Conservation (phyloP, 2,888 invertebrate species). For the Cephalotes varians region DNA sequence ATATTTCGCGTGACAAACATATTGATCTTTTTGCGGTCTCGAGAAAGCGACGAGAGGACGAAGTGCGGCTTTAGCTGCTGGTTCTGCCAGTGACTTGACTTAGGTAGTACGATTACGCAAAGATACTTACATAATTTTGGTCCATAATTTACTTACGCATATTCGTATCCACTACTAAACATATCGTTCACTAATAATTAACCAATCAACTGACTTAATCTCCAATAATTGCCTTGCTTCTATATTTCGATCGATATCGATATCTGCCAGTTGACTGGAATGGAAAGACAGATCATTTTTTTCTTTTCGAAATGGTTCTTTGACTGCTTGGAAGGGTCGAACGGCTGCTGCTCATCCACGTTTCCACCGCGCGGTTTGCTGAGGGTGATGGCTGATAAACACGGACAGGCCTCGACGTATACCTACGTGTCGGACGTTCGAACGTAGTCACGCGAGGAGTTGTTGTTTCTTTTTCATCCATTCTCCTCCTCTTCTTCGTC, state of each 20-base stretch:
- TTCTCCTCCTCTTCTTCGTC: slow-evolving; percentile 35
- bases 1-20: slow-evolving; percentile 22
- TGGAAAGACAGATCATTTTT: not conserved
- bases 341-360: slow-evolving; percentile 64
- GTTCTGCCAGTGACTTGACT: slow-evolving; percentile 45
- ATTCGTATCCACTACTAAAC: slow-evolving; percentile 3
- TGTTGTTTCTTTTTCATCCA: slow-evolving; percentile 51
- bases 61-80: slow-evolving; percentile 54
- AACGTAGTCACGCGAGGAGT: slow-evolving; percentile 75
- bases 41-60: slow-evolving; percentile 54
- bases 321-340: slow-evolving; percentile 48
- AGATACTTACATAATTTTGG: slow-evolving; percentile 52
- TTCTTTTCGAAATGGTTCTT: slow-evolving; percentile 39
- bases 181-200: slow-evolving; percentile 30
- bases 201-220: not conserved
- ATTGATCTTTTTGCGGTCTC: slow-evolving; percentile 36
- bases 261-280: not conserved
- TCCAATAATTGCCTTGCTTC: not conserved
- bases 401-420: slow-evolving; percentile 72
- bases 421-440: slow-evolving; percentile 73
- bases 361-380: slow-evolving; percentile 66
- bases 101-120: slow-evolving; percentile 50
- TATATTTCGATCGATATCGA: slow-evolving; percentile 3
- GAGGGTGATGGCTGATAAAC: slow-evolving; percentile 77
- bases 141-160: slow-evolving; percentile 23